These are phyloP conservation scores for Zaprionus kolodkinae DNA, from an alignment of 1,140 invertebrate species.

Conservation along the genomic window DNA sequence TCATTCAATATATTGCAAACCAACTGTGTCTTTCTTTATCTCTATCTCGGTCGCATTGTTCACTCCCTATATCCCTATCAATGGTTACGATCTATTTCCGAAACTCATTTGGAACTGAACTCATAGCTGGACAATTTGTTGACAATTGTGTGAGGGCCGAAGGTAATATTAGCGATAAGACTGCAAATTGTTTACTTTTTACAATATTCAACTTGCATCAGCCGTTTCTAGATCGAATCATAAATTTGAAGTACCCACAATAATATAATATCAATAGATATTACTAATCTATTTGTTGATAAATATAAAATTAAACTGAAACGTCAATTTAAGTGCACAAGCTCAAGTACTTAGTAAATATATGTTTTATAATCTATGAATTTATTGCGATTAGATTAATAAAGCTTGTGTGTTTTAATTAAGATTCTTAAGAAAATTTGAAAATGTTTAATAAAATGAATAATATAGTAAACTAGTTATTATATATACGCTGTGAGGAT, in stretches of 20 bases:
- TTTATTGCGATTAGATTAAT: too few species aligned
- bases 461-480: background rate
- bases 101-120: constrained; percentile 46
- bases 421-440: too few species aligned
- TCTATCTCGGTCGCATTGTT: constrained; percentile 56
- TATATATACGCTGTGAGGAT: background rate
- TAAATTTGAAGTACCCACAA: background rate
- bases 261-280: background rate
- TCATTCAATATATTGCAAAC: constrained; percentile 3
- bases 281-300: background rate
- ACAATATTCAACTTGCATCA: background rate
- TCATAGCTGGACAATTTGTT: constrained; percentile 71
- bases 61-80: constrained; percentile 31
- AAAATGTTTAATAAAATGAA: background rate
- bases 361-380: too few species aligned
- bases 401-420: too few species aligned
- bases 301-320: too few species aligned
- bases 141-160: constrained; percentile 34
- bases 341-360: too few species aligned
- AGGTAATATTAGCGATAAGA: background rate
- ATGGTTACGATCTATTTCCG: constrained; percentile 46
- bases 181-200: constrained; percentile 3
- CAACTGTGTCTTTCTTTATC: background rate
- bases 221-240: background rate
- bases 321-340: too few species aligned